Base-by-base conservation (phyloP, 1,140 invertebrate species). In the Papilio aristodemus region DNA sequence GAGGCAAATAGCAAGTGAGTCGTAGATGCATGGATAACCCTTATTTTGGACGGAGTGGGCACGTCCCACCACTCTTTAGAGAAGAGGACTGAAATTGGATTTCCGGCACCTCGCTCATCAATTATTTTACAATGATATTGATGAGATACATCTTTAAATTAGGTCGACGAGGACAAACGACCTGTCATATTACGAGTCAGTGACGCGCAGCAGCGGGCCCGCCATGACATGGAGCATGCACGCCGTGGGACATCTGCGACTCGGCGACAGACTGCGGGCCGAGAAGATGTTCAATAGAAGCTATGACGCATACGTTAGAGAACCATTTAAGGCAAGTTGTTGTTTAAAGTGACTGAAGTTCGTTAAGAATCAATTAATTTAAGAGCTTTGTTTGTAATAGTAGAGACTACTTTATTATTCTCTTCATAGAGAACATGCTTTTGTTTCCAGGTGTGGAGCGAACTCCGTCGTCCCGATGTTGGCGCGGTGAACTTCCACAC, bases 191-290 rank as follows among this genome's bases (percentile, higher is more conserved):
- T 94, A 94, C 81, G 92, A 91, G 54, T 81, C 87, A 4, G 91
- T 92, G 1, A 93, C 93, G 0, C 84, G 93, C 0, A 73, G 76
- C 41, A 88, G 72, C 4, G 93, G 93, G 0, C 93, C 93, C 4
- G 93, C 93, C 0, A 93, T 93, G 93, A 93, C 93, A 0, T 93
- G 92, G 93, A 91, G 92, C 50, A 93, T 93, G 93, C 92, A 93
- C 71, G 79, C 92, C 0, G 86, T 93, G 0, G 93, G 92, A 10
- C 91, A 92, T 71, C 64, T 94, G 6, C 76, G 80, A 3, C 57
- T 92, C 4, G 77, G 72, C 1, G 85, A 93, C 60, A 62, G 78
- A 0, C 58, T 70, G 0, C 76, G 84, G 19, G 93, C 93, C 2
- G 78, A 84, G 0, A 67, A 77, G 4, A 81, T 92, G 67, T 93